Base-by-base conservation (phyloP, 2,797 vertebrate genomes). In the Pseudochaenichthys georgianus region DNA sequence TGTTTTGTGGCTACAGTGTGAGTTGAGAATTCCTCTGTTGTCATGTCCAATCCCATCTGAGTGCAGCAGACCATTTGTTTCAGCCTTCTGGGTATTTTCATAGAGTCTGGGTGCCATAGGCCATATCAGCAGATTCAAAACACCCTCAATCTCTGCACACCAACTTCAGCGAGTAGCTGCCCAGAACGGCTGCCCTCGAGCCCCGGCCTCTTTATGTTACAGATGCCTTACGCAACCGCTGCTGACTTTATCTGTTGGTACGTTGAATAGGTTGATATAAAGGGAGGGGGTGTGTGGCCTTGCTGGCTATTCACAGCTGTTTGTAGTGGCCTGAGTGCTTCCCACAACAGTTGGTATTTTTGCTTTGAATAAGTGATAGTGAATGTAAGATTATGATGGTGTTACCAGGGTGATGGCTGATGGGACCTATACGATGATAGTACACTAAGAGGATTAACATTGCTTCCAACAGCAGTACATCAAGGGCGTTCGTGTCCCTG, bases 371-470 rank as follows among this genome's bases (percentile, higher is more conserved):
- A 84, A 70, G 76, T 72, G 23, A 77, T 83, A 71, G 76, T 72
- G 23, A 77, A 63, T 64, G 86, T 81, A 53, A 75, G 87, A 86
- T 88, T 84, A 83, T 62, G 76, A 74, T 76, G 69, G 63, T 74
- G 86, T 89, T 88, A 87, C 86, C 81, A 81, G 82, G 75, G 89
- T 51, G 81, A 87, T 74, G 77, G 66, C 82, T 74, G 81, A 78
- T 64, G 66, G 52, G 72, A 85, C 70, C 73, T 81, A 77, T 57
- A 82, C 19, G 13, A 82, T 81, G 62, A 57, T 67, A 65, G 75
- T 55, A 64, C 54, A 53, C 73, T 90, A 92, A 93, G 85, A 91
- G 88, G 91, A 93, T 94, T 92, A 90, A 75, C 51, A 38, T 73
- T 47, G 60, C 75, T 84, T 78, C 38, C 72, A 87, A 80, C 67